Conservation (phyloP, 2,888 invertebrate species). For the Xestia ashworthii region DNA sequence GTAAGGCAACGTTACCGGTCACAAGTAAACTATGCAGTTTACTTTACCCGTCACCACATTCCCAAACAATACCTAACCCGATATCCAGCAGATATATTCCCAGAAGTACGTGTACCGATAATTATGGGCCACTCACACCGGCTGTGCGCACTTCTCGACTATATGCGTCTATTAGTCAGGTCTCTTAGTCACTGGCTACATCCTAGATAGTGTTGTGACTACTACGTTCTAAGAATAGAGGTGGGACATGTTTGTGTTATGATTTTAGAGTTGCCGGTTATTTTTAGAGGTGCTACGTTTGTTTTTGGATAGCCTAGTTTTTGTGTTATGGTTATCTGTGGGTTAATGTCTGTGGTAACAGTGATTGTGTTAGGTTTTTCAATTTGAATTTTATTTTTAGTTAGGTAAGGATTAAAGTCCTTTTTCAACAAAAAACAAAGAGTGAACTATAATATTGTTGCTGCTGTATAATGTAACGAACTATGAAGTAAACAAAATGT, state of each 20-base stretch:
- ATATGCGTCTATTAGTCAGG: conserved; percentile 62
- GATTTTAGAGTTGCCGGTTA: conserved; percentile 30
- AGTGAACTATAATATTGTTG: not conserved
- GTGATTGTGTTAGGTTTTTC: not conserved
- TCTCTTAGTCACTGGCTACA: conserved; percentile 47
- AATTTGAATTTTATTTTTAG: not conserved
- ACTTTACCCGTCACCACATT: conserved; percentile 2
- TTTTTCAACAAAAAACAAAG: not conserved
- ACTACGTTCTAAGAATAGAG: conserved; percentile 48
- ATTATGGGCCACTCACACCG: conserved; percentile 36
- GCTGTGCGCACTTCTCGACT: conserved; percentile 49
- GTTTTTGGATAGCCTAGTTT: conserved; percentile 34
- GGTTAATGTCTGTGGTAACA: not conserved
- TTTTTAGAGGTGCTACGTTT: conserved; percentile 33
- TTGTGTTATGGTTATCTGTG: conserved; percentile 11
- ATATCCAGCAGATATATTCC: conserved; percentile 25
- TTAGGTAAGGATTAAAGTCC: not conserved
- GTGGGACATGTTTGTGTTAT: conserved; percentile 52
- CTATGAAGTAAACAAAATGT: not conserved
- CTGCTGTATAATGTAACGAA: not conserved
- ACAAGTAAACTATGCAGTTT: conserved; percentile 4
- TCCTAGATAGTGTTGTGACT: conserved; percentile 55
- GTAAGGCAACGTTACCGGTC: not conserved
- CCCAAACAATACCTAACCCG: conserved; percentile 13
- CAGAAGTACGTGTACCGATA: conserved; percentile 33